Conservation (phyloP, 2,888 invertebrate genomes). For the Hybos culiciformis region DNA sequence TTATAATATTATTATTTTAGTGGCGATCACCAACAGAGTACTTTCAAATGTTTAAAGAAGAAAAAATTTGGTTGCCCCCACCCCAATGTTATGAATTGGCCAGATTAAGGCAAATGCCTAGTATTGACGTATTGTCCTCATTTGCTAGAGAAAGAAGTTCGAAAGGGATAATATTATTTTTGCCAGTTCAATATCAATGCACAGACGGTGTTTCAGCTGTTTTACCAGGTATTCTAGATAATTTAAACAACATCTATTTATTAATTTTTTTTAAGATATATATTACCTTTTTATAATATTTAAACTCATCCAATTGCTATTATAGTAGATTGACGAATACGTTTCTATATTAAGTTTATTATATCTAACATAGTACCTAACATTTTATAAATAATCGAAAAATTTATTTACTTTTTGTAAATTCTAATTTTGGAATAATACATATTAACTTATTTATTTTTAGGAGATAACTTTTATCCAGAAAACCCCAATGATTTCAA, state of each 20-base stretch:
- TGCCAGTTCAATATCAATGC: slow-evolving; percentile 42
- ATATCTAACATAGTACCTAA: too few species aligned
- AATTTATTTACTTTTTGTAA: neutral
- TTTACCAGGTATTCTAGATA: slow-evolving; percentile 42
- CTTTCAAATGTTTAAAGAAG: slow-evolving; percentile 17
- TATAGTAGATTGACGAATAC: neutral
- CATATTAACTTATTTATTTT: slow-evolving; percentile 18
- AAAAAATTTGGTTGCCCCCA: slow-evolving; percentile 41
- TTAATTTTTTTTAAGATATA: neutral
- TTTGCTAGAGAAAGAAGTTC: slow-evolving; percentile 45
- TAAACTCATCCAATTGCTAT: neutral
- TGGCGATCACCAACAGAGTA: slow-evolving; percentile 48
- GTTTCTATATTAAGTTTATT: neutral
- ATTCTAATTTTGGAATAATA: slow-evolving; percentile 5
- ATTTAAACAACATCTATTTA: neutral
- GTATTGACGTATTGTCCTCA: slow-evolving; percentile 42
- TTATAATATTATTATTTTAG: slow-evolving; percentile 36
- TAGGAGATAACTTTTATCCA: slow-evolving; percentile 42
- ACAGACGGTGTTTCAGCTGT: slow-evolving; percentile 44
- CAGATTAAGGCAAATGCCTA: slow-evolving; percentile 42
- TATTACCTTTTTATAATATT: neutral
- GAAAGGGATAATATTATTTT: slow-evolving; percentile 39
- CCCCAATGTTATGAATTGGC: slow-evolving; percentile 68
- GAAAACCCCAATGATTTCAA: slow-evolving; percentile 23
- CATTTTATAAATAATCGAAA: too few species aligned